phyloP scores from a whole-genome alignment of 2,888 invertebrate genomes.

The Leptopilina myrica region DNA sequence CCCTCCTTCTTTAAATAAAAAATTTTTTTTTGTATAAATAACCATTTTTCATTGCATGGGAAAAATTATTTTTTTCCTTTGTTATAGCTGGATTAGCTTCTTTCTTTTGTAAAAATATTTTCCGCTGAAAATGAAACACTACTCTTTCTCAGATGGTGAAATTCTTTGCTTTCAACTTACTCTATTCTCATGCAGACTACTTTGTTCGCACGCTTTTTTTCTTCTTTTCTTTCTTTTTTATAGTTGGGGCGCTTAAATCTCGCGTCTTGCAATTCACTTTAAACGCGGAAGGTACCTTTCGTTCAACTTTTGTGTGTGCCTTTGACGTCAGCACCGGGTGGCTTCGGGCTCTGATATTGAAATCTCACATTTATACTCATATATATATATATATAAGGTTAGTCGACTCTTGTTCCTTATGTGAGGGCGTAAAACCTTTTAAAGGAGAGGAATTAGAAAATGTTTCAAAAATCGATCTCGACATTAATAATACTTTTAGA shows the following conservation, averaged over 20 bases:
- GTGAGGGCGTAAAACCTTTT: background rate
- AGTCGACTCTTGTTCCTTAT: background rate
- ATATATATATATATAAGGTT: background rate
- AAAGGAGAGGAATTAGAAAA: background rate
- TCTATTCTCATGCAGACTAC: constrained; percentile 5
- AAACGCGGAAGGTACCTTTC: constrained; percentile 24
- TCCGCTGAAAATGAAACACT: constrained; percentile 13
- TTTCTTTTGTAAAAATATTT: constrained; percentile 15
- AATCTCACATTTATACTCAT: constrained; percentile 30
- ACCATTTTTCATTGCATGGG: too few relatives aligned
- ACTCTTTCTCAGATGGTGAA: constrained; percentile 2
- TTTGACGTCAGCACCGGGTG: constrained; percentile 29
- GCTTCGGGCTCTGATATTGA: constrained; percentile 30
- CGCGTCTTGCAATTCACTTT: constrained; percentile 32
- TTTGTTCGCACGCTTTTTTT: constrained; percentile 21
- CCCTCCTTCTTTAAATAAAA: too few relatives aligned
- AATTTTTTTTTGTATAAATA: too few relatives aligned
- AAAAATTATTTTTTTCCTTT: too few relatives aligned
- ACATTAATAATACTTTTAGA: background rate
- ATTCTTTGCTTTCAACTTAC: constrained; percentile 21
- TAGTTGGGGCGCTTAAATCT: constrained; percentile 10
- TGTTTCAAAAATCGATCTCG: background rate
- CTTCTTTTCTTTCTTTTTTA: background rate
- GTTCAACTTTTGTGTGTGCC: constrained; percentile 21
- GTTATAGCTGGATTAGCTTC: constrained; percentile 1